phyloP scores from a whole-genome alignment of 2,113 vertebrate species.

The human region DNA sequence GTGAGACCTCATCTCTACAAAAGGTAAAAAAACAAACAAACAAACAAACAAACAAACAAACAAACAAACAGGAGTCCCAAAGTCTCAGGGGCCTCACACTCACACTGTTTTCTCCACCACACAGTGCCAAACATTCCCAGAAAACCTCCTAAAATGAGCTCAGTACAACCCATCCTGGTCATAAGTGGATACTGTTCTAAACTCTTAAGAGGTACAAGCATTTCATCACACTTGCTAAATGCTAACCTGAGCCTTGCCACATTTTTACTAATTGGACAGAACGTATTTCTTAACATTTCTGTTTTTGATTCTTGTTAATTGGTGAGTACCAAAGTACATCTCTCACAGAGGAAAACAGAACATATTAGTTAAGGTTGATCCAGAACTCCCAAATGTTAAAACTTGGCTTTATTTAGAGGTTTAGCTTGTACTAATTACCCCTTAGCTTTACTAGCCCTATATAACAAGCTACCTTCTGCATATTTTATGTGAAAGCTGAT shows the following conservation, averaged over 20 bases:
- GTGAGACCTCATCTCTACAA: too few species aligned
- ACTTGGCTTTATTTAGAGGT: conserved; percentile 26
- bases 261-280: background rate
- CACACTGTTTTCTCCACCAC: background rate
- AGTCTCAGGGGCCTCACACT: background rate
- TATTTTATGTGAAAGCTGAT: conserved; percentile 41
- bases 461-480: conserved; percentile 30
- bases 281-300: background rate
- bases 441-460: conserved; percentile 56
- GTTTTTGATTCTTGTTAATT: background rate
- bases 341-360: conserved; percentile 24
- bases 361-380: conserved; percentile 20
- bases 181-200: background rate
- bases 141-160: background rate
- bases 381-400: background rate
- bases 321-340: background rate
- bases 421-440: conserved; percentile 54
- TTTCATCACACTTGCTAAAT: background rate
- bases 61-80: background rate
- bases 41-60: too few species aligned
- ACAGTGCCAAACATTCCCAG: background rate
- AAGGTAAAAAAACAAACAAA: too few species aligned
- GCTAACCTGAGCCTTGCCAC: background rate
- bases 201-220: background rate
- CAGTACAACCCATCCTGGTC: too few species aligned